phyloP scores from a whole-genome alignment of 2,888 invertebrate genomes.

The Drosophila kanekoi region DNA sequence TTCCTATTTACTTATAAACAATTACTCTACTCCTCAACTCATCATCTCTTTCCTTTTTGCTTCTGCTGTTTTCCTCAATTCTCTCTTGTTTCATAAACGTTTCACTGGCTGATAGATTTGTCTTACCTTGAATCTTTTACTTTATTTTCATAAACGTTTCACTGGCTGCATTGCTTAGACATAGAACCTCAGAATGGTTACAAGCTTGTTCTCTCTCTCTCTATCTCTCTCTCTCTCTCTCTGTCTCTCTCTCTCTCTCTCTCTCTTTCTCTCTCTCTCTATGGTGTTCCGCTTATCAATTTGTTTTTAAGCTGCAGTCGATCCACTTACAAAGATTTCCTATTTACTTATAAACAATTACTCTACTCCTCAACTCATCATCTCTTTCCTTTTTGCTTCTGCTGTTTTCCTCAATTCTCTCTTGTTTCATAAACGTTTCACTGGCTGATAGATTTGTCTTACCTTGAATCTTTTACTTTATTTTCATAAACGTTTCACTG shows the following conservation, averaged over 20 bases:
- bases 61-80: background rate
- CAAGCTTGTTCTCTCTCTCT: no score
- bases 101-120: background rate
- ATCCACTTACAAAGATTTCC: background rate
- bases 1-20: background rate
- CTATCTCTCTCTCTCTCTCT: no score
- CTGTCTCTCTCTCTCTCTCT: background rate
- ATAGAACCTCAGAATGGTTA: no score
- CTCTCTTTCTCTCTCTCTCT: background rate
- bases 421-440: background rate
- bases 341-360: background rate
- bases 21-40: background rate
- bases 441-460: background rate
- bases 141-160: no score
- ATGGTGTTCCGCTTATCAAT: background rate
- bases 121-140: no score
- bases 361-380: background rate
- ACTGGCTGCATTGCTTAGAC: no score
- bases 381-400: no score
- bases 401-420: background rate
- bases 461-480: no score
- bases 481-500: no score
- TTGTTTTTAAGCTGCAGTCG: no score
- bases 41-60: background rate
- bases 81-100: background rate